Base-by-base conservation (phyloP, 2,797 vertebrate species). In the Psittacula echo region DNA sequence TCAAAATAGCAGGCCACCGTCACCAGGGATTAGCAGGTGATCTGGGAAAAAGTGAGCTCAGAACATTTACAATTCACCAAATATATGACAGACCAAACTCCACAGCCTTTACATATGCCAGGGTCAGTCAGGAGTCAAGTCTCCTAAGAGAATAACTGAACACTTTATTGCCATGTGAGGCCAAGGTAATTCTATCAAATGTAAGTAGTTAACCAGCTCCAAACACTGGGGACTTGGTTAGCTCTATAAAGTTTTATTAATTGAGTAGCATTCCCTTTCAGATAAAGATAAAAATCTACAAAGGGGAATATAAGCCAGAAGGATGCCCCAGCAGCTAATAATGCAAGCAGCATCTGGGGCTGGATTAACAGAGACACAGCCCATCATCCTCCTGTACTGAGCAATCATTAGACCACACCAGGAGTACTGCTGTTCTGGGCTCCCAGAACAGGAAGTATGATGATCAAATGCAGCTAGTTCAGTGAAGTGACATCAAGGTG, bases 1-100 rank as follows among this genome's bases (percentile, higher is more conserved):
- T 87, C 79, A 92, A 92, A 96, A 94, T 89, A 95, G 95, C 61
- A 93, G 68, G 77, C 53, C 60, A 76, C 32, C 77, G 53, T 82
- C 92, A 95, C 86, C 1, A 0, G 67, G 75, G 75, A 95, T 93
- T 95, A 96, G 71, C 48, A 95, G 71, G 89, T 91, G 90, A 78
- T 62, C 24, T 62, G 56, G 68, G 65, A 84, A 93, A 62, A 87
- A 74, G 54, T 8, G 13, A 60, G 15, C n/a, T 85, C 26, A 74
- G 91, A 91, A 84, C 17, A 88, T 51, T 68, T 81, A 89, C 60
- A 85, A 68, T 82, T 76, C 62, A 86, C 83, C 58, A 56, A 65
- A 85, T 54, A 83, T 3, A 83, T 0, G 8, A 70, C 2, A 4
- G 61, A 68, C 10, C 18, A 66, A 84, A 89, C 37, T n/a, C 37